Percentiles rank a stretch among this genome's conserved stretches.
phyloP scores from a whole-genome alignment of 1,140 invertebrate species.

The Adelges cooleyi region DNA sequence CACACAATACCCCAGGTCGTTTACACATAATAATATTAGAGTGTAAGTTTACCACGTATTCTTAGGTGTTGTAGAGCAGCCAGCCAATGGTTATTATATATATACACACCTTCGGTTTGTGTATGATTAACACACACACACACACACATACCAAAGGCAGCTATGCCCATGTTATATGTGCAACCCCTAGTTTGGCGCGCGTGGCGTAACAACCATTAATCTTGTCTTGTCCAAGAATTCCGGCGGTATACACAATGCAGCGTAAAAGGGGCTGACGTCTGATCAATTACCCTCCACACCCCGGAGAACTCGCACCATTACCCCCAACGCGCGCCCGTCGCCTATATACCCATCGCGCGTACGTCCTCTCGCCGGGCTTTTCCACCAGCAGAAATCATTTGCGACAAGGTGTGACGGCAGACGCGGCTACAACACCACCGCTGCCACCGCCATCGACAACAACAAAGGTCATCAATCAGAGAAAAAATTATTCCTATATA shows the following conservation, averaged over 20 bases:
- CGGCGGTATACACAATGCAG: slow-evolving; percentile 3
- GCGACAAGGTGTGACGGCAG: background rate
- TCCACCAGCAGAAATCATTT: background rate
- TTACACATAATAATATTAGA: too few relatives aligned
- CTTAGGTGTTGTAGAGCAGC: too few relatives aligned
- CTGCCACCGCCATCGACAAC: background rate
- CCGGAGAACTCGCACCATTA: background rate
- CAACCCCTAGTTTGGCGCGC: too few relatives aligned
- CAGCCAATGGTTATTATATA: too few relatives aligned
- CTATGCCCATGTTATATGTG: too few relatives aligned
- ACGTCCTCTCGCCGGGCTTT: background rate
- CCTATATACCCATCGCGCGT: background rate
- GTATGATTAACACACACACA: slow-evolving; percentile 6
- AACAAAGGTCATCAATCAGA: slow-evolving; percentile 21
- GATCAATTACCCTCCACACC: slow-evolving; percentile 17
- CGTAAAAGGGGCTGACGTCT: slow-evolving; percentile 22
- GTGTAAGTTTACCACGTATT: too few relatives aligned
- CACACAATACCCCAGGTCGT: too few relatives aligned
- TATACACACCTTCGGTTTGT: too few relatives aligned
- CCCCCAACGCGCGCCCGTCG: background rate
- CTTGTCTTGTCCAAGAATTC: slow-evolving; percentile 25
- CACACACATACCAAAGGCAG: background rate
- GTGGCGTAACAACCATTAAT: slow-evolving; percentile 7
- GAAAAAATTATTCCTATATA: slow-evolving; percentile 7
- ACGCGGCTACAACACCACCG: too few relatives aligned